Conservation (phyloP, 2,113 vertebrate genomes). For the Psephotus haematonotus region DNA sequence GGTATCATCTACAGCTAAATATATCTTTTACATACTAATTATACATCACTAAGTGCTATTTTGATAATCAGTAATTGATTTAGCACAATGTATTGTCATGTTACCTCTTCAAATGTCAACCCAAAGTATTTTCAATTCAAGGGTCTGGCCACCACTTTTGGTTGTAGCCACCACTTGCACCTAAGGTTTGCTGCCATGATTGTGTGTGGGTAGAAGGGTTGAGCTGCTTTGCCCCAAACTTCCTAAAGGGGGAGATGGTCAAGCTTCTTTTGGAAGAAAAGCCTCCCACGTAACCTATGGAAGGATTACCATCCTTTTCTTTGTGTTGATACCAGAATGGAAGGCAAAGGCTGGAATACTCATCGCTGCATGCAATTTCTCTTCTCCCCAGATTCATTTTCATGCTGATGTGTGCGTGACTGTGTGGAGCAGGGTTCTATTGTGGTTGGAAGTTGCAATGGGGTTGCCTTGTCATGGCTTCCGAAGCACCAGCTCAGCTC, state of each 20-base stretch:
- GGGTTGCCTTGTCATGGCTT: fast-evolving
- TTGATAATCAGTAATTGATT: conserved; percentile 78
- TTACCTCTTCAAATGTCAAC: conserved; percentile 39
- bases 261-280: neutral
- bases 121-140: neutral
- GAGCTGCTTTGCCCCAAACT: neutral
- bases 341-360: neutral
- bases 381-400: neutral
- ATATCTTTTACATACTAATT: conserved; percentile 70
- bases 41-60: conserved; percentile 57
- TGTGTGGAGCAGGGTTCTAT: fast-evolving
- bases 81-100: conserved; percentile 62
- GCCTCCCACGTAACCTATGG: neutral
- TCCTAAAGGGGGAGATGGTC: neutral
- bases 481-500: neutral
- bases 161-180: neutral
- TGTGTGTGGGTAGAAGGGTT: fast-evolving
- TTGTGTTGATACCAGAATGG: too few relatives aligned
- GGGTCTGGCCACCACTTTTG: neutral
- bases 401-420: fast-evolving
- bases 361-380: fast-evolving
- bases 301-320: fast-evolving
- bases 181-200: neutral
- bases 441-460: fast-evolving
- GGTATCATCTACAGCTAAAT: conserved; percentile 72